phyloP scores from a whole-genome alignment of 2,888 invertebrate genomes.

The Arge pagana region DNA sequence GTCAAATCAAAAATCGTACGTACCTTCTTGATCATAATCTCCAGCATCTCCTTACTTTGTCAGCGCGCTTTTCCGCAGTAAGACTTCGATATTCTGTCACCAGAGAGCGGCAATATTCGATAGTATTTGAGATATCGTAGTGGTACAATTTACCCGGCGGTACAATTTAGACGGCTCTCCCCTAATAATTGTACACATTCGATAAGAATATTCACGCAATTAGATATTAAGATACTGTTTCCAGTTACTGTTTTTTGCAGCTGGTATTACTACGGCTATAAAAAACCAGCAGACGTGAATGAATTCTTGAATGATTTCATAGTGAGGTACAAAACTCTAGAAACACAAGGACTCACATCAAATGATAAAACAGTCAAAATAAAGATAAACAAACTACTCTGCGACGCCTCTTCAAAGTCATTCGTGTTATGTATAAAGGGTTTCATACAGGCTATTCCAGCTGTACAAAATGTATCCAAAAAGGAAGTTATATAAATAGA shows the following conservation, averaged over 20 bases:
- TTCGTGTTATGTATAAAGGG: constrained; percentile 25
- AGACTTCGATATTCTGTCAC: too few relatives aligned
- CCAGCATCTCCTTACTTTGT: too few relatives aligned
- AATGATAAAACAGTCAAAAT: constrained; percentile 11
- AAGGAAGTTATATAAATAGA: constrained; percentile 23
- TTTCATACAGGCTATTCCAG: constrained; percentile 26
- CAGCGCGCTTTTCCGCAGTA: too few relatives aligned
- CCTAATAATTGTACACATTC: too few relatives aligned
- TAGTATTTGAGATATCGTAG: constrained; percentile 2
- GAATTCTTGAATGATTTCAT: constrained; percentile 26
- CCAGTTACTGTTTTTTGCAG: constrained; percentile 24
- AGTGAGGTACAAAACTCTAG: constrained; percentile 22
- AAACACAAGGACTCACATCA: constrained; percentile 20
- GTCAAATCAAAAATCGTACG: too few relatives aligned
- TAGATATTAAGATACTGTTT: too few relatives aligned
- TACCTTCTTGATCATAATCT: too few relatives aligned
- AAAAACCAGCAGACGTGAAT: constrained; percentile 25
- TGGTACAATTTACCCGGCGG: constrained; percentile 3
- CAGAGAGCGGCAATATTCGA: too few relatives aligned
- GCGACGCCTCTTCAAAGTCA: constrained; percentile 30
- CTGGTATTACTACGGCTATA: constrained; percentile 28
- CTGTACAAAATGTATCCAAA: constrained; percentile 26
- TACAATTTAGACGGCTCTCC: constrained; percentile 1
- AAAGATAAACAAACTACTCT: constrained; percentile 19
- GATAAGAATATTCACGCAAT: too few relatives aligned